Percentiles rank a stretch among this genome's conserved stretches.
Evolutionary conservation across 2,888 invertebrate genomes (phyloP).

Genomic region (Apoda limacodes): DNA sequence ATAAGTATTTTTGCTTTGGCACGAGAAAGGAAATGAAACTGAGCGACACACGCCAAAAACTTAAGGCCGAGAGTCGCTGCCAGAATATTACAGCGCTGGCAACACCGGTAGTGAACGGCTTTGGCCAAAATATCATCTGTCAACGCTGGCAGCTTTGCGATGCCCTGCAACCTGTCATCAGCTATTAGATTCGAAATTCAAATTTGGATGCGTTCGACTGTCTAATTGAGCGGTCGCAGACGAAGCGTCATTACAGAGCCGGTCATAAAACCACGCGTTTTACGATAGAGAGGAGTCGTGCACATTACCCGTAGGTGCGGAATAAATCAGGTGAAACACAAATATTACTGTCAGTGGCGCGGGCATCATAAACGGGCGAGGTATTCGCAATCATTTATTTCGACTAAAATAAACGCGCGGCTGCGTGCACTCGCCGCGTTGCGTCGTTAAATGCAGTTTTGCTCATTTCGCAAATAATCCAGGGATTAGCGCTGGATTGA

Average conservation of each 20-base stretch:
- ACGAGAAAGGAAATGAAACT: no score
- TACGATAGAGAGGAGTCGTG: constrained; percentile 34
- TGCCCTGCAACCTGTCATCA: constrained; percentile 14
- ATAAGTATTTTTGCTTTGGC: no score
- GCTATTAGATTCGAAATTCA: constrained; percentile 21
- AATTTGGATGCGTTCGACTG: constrained; percentile 22
- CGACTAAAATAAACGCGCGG: constrained; percentile 36
- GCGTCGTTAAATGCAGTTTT: constrained; percentile 49
- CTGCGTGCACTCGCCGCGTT: constrained; percentile 24
- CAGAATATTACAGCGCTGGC: constrained; percentile 28
- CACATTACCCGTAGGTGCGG: constrained; percentile 27
- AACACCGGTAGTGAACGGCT: constrained; percentile 24
- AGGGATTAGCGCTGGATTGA: constrained; percentile 49
- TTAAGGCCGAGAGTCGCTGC: constrained; percentile 17
- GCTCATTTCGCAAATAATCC: constrained; percentile 46
- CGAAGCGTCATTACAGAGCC: constrained; percentile 24
- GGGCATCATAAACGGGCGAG: constrained; percentile 46
- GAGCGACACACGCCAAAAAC: constrained; percentile 20
- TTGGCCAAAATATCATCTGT: constrained; percentile 21
- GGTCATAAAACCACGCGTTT: constrained; percentile 39
- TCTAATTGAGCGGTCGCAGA: constrained; percentile 35
- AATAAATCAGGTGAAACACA: constrained; percentile 53
- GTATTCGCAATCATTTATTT: constrained; percentile 38
- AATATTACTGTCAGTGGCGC: constrained; percentile 46
- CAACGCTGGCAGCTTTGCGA: constrained; percentile 8